A percentile compares a stretch with the other conserved stretches of the same genome.
phyloP scores from a whole-genome alignment of 2,888 invertebrate genomes.

The Timema cristinae region DNA sequence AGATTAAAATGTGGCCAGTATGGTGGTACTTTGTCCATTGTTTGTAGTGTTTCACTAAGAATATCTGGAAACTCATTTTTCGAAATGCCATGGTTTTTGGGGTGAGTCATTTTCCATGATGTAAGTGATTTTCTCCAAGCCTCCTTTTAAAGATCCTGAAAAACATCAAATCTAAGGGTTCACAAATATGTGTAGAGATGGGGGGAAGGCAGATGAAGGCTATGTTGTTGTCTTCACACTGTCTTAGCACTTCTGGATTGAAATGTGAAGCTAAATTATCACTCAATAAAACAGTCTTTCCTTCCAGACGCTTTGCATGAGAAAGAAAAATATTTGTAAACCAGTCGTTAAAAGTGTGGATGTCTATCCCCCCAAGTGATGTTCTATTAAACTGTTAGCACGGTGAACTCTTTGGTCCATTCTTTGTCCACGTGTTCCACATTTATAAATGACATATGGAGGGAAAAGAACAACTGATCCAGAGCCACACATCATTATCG shows the following conservation, averaged over 20 bases:
- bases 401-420: slow-evolving; percentile 31
- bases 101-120: neutral
- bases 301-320: slow-evolving; percentile 30
- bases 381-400: slow-evolving; percentile 33
- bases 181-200: neutral
- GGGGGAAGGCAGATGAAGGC: slow-evolving; percentile 35
- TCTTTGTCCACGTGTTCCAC: slow-evolving; percentile 27
- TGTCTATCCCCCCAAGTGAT: slow-evolving; percentile 40
- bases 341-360: slow-evolving; percentile 38
- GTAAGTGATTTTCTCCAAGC: neutral
- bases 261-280: slow-evolving; percentile 39
- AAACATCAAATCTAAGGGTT: neutral
- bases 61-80: slow-evolving; percentile 11
- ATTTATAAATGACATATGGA: slow-evolving; percentile 34
- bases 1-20: neutral
- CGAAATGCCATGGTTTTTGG: neutral
- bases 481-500: slow-evolving; percentile 35
- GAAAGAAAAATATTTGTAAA: slow-evolving; percentile 35
- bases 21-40: neutral
- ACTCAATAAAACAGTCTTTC: slow-evolving; percentile 38
- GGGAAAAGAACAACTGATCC: slow-evolving; percentile 34
- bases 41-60: neutral
- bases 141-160: slow-evolving; percentile 9
- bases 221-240: slow-evolving; percentile 38
- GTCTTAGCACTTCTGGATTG: slow-evolving; percentile 32